Conservation (phyloP, 2,113 vertebrate genomes). For the Leptobrachium ailaonicum region DNA sequence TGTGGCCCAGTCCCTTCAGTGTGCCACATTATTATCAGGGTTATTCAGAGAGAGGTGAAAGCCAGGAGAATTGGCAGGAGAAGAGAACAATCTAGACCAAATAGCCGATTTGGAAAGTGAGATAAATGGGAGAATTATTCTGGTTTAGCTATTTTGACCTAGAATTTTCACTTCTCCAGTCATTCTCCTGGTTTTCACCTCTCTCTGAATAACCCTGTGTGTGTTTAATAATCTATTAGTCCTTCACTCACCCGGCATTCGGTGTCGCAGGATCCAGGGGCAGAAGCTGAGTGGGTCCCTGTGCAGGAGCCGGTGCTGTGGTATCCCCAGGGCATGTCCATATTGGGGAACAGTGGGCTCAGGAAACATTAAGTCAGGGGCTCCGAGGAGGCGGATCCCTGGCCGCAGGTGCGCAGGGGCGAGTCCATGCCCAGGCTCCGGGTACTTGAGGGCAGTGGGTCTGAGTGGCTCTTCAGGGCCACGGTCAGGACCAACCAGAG, state of each 20-base stretch:
- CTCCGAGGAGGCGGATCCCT: conserved; percentile 13
- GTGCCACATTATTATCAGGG: no score
- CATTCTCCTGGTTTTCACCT: no score
- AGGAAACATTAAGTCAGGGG: conserved; percentile 69
- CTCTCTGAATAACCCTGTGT: no score
- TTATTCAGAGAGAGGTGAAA: no score
- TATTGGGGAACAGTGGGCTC: conserved; percentile 64
- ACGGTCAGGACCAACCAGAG: conserved; percentile 74
- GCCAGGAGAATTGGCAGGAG: no score
- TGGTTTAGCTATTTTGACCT: no score
- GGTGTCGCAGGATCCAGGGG: neutral
- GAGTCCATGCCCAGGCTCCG: neutral
- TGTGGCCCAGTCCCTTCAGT: no score
- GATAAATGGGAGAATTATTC: no score
- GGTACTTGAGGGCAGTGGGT: conserved; percentile 60
- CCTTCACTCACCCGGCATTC: conserved; percentile 5
- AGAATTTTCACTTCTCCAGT: no score
- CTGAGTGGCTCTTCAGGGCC: conserved; percentile 56
- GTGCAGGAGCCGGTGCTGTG: conserved; percentile 49
- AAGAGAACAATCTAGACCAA: no score
- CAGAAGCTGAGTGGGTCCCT: conserved; percentile 6
- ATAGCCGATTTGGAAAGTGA: no score
- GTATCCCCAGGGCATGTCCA: conserved; percentile 3
- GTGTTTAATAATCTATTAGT: no score
- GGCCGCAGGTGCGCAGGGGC: neutral